These are phyloP conservation scores for Nipponacmea schrenckii DNA, from an alignment of 2,888 invertebrate genomes.

Conservation along the genomic window DNA sequence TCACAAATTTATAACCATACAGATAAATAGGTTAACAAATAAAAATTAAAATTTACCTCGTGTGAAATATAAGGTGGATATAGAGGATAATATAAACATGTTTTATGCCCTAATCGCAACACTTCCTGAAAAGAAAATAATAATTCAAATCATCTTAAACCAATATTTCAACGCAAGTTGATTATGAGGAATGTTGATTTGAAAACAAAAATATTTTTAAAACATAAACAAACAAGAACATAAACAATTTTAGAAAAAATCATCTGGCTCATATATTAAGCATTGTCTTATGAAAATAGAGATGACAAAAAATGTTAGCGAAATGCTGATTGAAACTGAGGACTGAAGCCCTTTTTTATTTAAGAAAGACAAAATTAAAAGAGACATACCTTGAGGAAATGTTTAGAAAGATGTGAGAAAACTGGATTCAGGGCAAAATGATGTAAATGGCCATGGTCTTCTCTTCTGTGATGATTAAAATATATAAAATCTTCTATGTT, in stretches of 20 bases:
- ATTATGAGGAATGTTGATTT: too few species aligned
- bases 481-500: constrained; percentile 69
- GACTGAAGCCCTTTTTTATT: background rate
- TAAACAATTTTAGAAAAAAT: background rate
- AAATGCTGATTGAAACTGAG: too few species aligned
- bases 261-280: too few species aligned
- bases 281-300: too few species aligned
- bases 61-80: constrained; percentile 60
- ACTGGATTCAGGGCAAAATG: constrained; percentile 67
- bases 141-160: background rate
- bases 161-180: too few species aligned
- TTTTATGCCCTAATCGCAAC: constrained; percentile 64
- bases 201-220: too few species aligned
- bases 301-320: too few species aligned
- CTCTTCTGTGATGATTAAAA: constrained; percentile 66
- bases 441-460: constrained; percentile 66
- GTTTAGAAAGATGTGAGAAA: constrained; percentile 65
- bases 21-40: too few species aligned
- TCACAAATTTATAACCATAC: too few species aligned
- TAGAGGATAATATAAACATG: constrained; percentile 66
- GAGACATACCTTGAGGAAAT: constrained; percentile 70
- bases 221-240: too few species aligned
- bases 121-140: constrained; percentile 56
- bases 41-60: constrained; percentile 42
- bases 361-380: background rate